These are phyloP conservation scores for Calycopis cecrops DNA, from an alignment of 1,140 invertebrate species.

Conservation along the genomic window DNA sequence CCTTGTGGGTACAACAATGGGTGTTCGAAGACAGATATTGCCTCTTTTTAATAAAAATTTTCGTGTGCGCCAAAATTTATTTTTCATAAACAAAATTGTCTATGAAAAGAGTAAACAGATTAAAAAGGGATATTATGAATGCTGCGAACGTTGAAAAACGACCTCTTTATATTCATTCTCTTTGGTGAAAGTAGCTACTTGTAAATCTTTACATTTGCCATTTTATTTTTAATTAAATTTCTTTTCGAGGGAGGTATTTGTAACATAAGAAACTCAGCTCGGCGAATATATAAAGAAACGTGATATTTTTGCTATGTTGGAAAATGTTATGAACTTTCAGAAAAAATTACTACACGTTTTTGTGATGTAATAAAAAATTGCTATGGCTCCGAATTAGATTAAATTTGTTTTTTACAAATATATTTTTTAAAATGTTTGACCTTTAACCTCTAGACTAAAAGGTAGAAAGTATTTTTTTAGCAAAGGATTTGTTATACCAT, in stretches of 20 bases:
- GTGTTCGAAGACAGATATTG: constrained; percentile 9
- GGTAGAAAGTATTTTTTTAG: too few species aligned
- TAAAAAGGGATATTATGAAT: neutral
- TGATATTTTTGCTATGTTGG: neutral
- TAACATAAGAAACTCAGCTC: neutral
- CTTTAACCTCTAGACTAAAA: too few species aligned
- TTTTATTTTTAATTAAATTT: constrained; percentile 8
- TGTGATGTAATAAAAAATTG: too few species aligned
- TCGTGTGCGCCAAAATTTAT: constrained; percentile 1
- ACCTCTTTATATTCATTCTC: constrained; percentile 5
- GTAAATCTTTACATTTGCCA: constrained; percentile 4
- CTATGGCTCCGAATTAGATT: too few species aligned
- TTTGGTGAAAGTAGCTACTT: neutral
- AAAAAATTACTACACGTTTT: too few species aligned
- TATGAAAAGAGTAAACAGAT: constrained; percentile 8
- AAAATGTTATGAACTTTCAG: too few species aligned
- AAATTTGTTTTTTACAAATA: too few species aligned
- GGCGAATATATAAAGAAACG: neutral
- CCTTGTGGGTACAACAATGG: constrained; percentile 2
- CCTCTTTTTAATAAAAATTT: constrained; percentile 1
- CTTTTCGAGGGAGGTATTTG: neutral
- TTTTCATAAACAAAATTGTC: neutral
- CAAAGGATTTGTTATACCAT: too few species aligned
- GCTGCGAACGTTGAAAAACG: constrained; percentile 1
- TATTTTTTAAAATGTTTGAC: too few species aligned